Percentiles rank a stretch among this genome's conserved stretches.
Evolutionary conservation across 2,797 vertebrate species (phyloP).

Genomic region (Phylloscopus collybita): DNA sequence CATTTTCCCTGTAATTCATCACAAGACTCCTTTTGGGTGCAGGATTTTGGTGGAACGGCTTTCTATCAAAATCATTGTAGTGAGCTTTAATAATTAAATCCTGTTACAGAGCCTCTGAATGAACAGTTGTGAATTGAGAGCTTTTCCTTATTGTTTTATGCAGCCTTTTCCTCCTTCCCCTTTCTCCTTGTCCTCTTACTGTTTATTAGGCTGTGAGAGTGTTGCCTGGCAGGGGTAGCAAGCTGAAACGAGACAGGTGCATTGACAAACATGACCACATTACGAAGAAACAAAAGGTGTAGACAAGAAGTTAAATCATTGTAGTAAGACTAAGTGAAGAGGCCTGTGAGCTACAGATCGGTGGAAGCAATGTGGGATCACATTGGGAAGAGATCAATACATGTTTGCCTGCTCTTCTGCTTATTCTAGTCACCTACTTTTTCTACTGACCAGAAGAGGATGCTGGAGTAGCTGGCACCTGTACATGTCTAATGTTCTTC

Average conservation of each 20-base stretch:
- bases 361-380: neutral
- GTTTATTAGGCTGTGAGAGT: neutral
- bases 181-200: neutral
- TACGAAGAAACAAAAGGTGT: neutral
- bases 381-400: neutral
- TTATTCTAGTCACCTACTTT: neutral
- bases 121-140: neutral
- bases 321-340: neutral
- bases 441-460: neutral
- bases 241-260: neutral
- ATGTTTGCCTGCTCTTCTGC: neutral
- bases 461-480: neutral
- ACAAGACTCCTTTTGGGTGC: neutral
- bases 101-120: neutral
- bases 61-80: neutral
- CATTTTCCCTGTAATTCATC: neutral
- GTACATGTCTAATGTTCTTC: neutral
- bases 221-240: neutral
- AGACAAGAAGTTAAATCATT: neutral
- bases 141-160: neutral
- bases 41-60: neutral
- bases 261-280: neutral
- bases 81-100: constrained; percentile 21
- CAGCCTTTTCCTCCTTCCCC: neutral
- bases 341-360: neutral